Conservation (phyloP, 2,888 invertebrate species). For the Euproctis similis region DNA sequence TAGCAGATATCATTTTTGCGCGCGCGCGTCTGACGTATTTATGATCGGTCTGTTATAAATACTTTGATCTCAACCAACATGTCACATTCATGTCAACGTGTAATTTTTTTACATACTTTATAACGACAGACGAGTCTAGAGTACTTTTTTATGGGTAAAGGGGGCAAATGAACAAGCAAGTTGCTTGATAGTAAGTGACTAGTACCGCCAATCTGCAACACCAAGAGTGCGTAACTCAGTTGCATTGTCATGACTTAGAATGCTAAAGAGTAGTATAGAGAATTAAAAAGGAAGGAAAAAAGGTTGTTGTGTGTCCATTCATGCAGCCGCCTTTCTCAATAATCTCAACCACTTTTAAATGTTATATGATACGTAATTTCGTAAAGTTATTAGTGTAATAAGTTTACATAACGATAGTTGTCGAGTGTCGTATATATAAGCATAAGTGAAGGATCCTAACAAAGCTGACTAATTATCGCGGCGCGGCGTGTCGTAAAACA, state of each 20-base stretch:
- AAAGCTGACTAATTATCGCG: slow-evolving; percentile 75
- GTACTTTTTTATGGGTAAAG: too few species aligned
- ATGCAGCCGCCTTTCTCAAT: too few species aligned
- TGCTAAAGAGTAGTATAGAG: too few species aligned
- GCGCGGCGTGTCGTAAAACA: slow-evolving; percentile 74
- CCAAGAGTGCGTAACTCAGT: too few species aligned
- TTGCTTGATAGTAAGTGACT: too few species aligned
- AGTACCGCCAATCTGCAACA: too few species aligned
- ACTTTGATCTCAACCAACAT: slow-evolving; percentile 62
- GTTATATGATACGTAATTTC: slow-evolving; percentile 49
- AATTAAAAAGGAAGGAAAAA: too few species aligned
- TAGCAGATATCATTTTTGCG: slow-evolving; percentile 70
- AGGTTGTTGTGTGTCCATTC: too few species aligned
- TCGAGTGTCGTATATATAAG: slow-evolving; percentile 41
- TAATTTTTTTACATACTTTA: slow-evolving; percentile 31
- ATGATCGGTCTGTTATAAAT: slow-evolving; percentile 58
- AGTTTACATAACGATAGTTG: slow-evolving; percentile 35
- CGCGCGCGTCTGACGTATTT: slow-evolving; percentile 61
- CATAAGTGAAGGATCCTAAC: slow-evolving; percentile 66
- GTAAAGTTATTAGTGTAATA: slow-evolving; percentile 49
- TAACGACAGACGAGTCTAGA: slow-evolving; percentile 31
- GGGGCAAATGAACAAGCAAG: too few species aligned
- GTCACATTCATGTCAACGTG: slow-evolving; percentile 40
- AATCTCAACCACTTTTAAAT: too few species aligned
- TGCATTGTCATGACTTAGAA: too few species aligned